phyloP scores from a whole-genome alignment of 2,113 vertebrate genomes.

The Silurus glanis region DNA sequence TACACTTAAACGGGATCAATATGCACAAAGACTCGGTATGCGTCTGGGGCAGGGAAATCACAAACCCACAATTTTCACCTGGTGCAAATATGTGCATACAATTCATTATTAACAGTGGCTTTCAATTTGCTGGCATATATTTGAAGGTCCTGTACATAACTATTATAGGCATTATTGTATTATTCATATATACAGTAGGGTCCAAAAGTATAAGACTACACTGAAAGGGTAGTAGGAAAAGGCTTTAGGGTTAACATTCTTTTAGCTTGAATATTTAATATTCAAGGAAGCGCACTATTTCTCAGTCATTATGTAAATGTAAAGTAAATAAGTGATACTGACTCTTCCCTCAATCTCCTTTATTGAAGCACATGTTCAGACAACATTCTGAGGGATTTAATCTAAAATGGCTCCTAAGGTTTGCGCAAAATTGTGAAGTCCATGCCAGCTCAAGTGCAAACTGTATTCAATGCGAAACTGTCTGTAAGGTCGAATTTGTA shows the following conservation, averaged over 20 bases:
- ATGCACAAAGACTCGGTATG: conserved; percentile 18
- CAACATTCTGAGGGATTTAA: too few relatives aligned
- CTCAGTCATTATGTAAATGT: too few relatives aligned
- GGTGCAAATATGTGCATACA: not conserved
- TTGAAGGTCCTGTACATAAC: not conserved
- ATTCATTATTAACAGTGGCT: not conserved
- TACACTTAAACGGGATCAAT: conserved; percentile 36
- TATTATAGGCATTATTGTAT: not conserved
- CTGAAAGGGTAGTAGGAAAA: not conserved
- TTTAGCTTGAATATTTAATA: not conserved
- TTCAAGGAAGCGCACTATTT: not conserved
- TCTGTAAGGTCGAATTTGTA: too few relatives aligned
- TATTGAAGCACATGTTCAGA: too few relatives aligned
- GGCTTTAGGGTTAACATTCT: not conserved
- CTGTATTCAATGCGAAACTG: too few relatives aligned
- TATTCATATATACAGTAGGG: not conserved
- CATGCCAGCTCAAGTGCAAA: too few relatives aligned
- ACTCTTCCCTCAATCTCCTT: too few relatives aligned
- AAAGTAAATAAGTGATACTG: too few relatives aligned
- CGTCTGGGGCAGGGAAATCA: conserved; percentile 41
- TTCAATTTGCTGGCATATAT: too few relatives aligned
- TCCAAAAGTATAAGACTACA: not conserved
- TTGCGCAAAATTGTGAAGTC: too few relatives aligned
- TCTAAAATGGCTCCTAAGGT: too few relatives aligned
- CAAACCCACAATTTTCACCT: conserved; percentile 10